Evolutionary conservation across 2,888 invertebrate species (phyloP).

Genomic region (Perithous albicinctus): DNA sequence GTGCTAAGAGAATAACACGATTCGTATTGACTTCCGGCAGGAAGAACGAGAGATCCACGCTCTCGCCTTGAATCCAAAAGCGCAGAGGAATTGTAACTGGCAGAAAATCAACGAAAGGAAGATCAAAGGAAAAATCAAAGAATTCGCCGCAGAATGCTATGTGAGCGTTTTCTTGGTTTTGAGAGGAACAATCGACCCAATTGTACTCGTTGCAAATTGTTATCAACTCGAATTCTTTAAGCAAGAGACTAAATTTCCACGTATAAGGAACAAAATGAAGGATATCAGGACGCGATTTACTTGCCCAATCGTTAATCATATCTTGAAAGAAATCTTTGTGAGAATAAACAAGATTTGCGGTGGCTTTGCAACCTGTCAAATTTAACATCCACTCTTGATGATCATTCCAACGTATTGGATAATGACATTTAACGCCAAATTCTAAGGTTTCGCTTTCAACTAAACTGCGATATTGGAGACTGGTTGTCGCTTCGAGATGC

Average conservation of each 20-base stretch:
- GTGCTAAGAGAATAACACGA: constrained; percentile 91
- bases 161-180: constrained; percentile 97
- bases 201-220: constrained; percentile 98
- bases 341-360: constrained; percentile 95
- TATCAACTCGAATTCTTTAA: constrained; percentile 98
- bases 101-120: constrained; percentile 97
- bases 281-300: constrained; percentile 96
- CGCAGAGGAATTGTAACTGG: constrained; percentile 95
- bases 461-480: constrained; percentile 96
- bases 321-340: constrained; percentile 99
- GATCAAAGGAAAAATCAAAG: constrained; percentile 95
- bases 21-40: constrained; percentile 97
- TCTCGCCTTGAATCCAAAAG: constrained; percentile 98
- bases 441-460: constrained; percentile 97
- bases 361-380: constrained; percentile 97
- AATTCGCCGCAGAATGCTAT: constrained; percentile 97
- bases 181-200: constrained; percentile 99
- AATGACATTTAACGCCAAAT: constrained; percentile 94
- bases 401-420: constrained; percentile 98
- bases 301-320: constrained; percentile 98
- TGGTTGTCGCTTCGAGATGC: constrained; percentile 97
- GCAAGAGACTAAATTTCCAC: constrained; percentile 95
- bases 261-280: constrained; percentile 98
- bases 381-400: constrained; percentile 97
- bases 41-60: constrained; percentile 95